A percentile compares a stretch with the other conserved stretches of the same genome.
These are phyloP conservation scores for Gephyroberyx darwinii DNA, from an alignment of 2,797 vertebrate genomes.

Conservation along the genomic window DNA sequence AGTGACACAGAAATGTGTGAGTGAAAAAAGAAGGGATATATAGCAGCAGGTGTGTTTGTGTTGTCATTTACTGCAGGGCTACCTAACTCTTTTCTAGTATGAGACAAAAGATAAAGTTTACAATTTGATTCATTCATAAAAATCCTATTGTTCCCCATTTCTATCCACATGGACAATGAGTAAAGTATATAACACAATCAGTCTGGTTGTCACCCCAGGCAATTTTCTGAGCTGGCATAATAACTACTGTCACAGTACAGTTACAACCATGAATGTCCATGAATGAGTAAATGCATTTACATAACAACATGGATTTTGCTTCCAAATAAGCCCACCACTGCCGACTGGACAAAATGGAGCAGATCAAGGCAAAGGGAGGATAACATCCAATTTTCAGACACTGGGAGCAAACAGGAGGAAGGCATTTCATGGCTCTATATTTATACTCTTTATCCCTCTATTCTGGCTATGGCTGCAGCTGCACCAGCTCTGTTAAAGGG, in stretches of 20 bases:
- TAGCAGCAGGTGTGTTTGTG: constrained; percentile 2
- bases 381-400: constrained; percentile 39
- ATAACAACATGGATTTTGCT: constrained; percentile 27
- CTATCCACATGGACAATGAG: too few relatives aligned
- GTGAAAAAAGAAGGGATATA: not conserved
- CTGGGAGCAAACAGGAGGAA: constrained; percentile 41
- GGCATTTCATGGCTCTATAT: constrained; percentile 71
- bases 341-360: constrained; percentile 38
- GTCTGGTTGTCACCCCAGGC: constrained; percentile 7
- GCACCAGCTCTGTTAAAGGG: constrained; percentile 71
- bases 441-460: constrained; percentile 66
- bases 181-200: constrained; percentile 10
- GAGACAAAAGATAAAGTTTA: not conserved
- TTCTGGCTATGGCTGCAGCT: constrained; percentile 73
- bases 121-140: too few relatives aligned
- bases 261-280: not conserved
- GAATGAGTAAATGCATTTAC: constrained; percentile 6
- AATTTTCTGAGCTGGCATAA: constrained; percentile 6
- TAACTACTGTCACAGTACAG: not conserved
- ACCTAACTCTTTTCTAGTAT: not conserved
- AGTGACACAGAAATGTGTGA: constrained; percentile 9
- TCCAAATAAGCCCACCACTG: constrained; percentile 1
- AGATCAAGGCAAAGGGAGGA: constrained; percentile 38
- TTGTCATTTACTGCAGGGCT: constrained; percentile 4
- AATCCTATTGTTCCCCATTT: not conserved